Conservation (phyloP, 2,113 vertebrate species). For the Strigops habroptila region DNA sequence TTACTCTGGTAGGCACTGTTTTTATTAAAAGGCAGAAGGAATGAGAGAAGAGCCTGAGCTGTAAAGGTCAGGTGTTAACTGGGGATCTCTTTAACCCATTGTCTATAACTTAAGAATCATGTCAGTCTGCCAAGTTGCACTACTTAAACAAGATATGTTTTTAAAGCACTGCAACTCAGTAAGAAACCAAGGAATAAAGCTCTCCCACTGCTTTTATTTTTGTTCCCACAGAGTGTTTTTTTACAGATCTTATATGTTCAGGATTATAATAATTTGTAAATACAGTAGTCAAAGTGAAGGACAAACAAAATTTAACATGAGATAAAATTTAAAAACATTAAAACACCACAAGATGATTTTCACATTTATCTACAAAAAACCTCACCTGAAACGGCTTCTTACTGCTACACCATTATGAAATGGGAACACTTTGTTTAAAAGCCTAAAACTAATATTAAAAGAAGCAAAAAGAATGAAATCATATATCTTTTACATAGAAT, state of each 20-base stretch:
- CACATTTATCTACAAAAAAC: not conserved
- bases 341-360: not conserved
- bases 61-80: not conserved
- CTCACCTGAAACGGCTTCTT: not conserved
- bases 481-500: not conserved
- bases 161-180: not conserved
- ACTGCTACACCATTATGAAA: not conserved
- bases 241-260: not conserved
- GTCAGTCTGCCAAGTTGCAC: not conserved
- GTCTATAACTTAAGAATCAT: not conserved
- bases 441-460: not conserved
- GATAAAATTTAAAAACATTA: not conserved
- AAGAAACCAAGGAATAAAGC: not conserved
- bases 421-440: not conserved
- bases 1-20: not conserved
- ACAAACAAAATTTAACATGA: not conserved
- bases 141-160: not conserved
- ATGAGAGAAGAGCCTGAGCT: not conserved
- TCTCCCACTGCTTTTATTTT: not conserved
- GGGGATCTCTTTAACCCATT: not conserved
- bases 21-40: not conserved
- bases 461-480: not conserved
- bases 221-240: not conserved
- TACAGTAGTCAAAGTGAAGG: not conserved
- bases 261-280: not conserved